Evolutionary conservation across 2,113 vertebrate genomes (phyloP).

Genomic region (Gallinago paraguaiae): DNA sequence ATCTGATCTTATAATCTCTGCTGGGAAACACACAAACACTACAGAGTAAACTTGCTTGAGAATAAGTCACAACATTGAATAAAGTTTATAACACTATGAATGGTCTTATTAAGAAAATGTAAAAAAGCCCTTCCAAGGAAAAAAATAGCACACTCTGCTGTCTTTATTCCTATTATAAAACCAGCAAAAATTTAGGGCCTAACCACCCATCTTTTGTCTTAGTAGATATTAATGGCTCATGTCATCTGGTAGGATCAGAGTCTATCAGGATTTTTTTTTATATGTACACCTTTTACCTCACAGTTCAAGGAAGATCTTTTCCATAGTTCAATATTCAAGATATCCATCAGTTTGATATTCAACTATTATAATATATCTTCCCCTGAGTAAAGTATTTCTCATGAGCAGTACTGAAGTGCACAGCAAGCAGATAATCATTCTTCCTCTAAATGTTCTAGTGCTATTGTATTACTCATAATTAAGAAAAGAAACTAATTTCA

Average conservation of each 20-base stretch:
- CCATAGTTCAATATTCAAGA: background rate
- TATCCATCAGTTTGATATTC: background rate
- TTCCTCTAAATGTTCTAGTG: background rate
- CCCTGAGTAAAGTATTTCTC: background rate
- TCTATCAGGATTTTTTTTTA: background rate
- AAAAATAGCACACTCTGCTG: background rate
- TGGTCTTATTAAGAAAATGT: background rate
- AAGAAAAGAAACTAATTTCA: background rate
- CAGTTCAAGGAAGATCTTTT: background rate
- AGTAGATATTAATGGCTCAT: background rate
- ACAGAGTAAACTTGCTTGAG: conserved; percentile 22
- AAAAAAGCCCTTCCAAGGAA: background rate
- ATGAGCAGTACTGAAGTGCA: background rate
- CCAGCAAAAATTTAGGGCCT: background rate
- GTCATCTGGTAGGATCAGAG: background rate
- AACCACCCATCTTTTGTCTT: background rate
- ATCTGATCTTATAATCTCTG: conserved; percentile 41
- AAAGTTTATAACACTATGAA: conserved; percentile 19
- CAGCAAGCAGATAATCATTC: background rate
- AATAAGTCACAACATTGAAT: background rate
- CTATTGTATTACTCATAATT: background rate
- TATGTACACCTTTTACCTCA: background rate
- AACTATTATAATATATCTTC: background rate
- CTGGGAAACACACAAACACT: conserved; percentile 17
- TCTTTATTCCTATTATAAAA: background rate